Evolutionary conservation across 2,113 vertebrate genomes (phyloP).

Genomic region (Eulemur rufifrons): DNA sequence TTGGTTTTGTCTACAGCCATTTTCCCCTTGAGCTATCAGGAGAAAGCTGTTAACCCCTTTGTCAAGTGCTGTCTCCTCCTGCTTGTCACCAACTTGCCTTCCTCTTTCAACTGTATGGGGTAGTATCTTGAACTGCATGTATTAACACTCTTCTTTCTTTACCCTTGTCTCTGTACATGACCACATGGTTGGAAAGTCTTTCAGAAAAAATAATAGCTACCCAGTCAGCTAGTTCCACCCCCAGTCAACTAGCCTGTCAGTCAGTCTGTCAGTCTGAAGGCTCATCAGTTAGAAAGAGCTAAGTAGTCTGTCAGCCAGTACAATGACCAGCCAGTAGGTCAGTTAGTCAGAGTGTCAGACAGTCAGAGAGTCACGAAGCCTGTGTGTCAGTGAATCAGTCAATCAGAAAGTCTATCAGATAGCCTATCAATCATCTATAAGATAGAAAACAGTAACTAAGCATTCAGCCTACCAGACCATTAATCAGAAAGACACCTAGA

Average conservation of each 20-base stretch:
- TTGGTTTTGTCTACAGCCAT: conserved; percentile 8
- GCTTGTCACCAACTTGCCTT: neutral
- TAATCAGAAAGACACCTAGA: neutral
- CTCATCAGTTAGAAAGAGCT: neutral
- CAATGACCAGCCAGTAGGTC: neutral
- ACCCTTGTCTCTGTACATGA: neutral
- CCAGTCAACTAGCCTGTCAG: neutral
- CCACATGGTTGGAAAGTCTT: neutral
- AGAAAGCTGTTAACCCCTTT: neutral
- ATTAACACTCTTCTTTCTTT: neutral
- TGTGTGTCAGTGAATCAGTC: neutral
- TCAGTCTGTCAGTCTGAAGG: neutral
- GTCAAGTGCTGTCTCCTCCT: neutral
- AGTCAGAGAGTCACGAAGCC: neutral
- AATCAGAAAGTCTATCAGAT: neutral
- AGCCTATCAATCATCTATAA: neutral
- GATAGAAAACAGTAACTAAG: neutral
- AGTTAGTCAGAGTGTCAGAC: neutral
- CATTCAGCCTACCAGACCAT: neutral
- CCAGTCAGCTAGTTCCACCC: neutral
- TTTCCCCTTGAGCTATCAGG: neutral
- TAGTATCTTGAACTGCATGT: neutral
- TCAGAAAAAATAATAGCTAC: neutral
- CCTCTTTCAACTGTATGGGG: neutral
- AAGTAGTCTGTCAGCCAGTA: neutral